Evolutionary conservation across 2,888 invertebrate genomes (phyloP), one percentile per base, ranked within the genome.

Genomic region (Ferdinandea cuprea): DNA sequence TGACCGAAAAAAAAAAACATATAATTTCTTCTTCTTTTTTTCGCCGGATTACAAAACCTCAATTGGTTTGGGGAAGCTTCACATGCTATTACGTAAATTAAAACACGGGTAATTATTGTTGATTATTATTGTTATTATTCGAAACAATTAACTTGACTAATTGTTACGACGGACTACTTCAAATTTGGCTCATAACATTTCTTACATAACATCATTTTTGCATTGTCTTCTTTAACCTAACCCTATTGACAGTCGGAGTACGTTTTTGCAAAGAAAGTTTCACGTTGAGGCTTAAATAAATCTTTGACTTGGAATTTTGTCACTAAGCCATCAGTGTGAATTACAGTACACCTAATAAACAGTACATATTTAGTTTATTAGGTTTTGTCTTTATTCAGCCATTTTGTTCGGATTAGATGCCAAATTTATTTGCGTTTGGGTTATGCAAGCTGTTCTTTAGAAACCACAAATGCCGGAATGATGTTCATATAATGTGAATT

Each of bases 31-130:
- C n/a, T 28, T 50, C 40, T 30, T 44, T 42, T 7, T 25, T 42
- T 65, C 35, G 40, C 28, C 65, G 35, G 59, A 68, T 74, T 73
- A 68, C 74, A 74, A 42, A 73, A 65, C 65, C 30, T 8, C 17
- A 11, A 32, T 52, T 46, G 21, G 72, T 17, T 9, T 46, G 56
- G 50, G 48, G 35, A 42, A 50, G 40, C 50, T 59, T 58, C 59
- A 40, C 46, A 6, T 40, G 40, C 28, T 58, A 30, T 72, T 72
- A 72, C 63, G 63, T 72, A 72, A 72, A 72, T 17, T 15, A 54
- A 46, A 54, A 52, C 19, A 8, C 28, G n/a, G 44, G 52, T 54
- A 63, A 63, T 72, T 63, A 72, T 59, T 58, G 19, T 21, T 11
- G 58, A 1, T 9, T 17, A 65, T 54, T 46, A 35, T 28, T 44